Evolutionary conservation across 2,888 invertebrate genomes (phyloP), one percentile per base, ranked within the genome.

Genomic region (Caradrina kadenii): DNA sequence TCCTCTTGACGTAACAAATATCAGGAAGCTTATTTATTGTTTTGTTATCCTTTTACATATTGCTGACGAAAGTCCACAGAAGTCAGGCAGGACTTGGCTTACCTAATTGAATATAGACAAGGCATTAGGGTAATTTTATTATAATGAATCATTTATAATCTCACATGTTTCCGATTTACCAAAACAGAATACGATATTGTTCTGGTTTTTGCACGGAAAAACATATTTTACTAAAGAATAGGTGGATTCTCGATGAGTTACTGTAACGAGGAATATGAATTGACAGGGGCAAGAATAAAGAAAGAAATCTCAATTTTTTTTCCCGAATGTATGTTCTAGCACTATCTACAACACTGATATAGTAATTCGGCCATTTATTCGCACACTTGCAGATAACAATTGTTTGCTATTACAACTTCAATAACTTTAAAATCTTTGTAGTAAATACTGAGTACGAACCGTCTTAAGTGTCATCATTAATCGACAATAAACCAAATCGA

Each of bases 401-500:
- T 39, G 39, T 39, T 39, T 19, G 26, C 35, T 2, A 8, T 15
- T 26, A 3, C 45, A 50, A 11, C 7, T 31, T 15, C 10, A 15
- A 1, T 2, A 3, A 17, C 10, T 10, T 66, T 5, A 6, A 31
- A 45, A 21, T 6, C 11, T 19, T 71, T 45, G 19, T 17, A 8
- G 15, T 22, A 15, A 15, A 45, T 21, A 15, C 7, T 10, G 4
- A 7, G 2, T 39, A 19, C 4, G 6, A 15, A 13, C 5, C 45
- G 15, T 26, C 11, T 0, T 2, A 53, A 21, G 48, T 75, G 53
- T 48, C 13, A 60, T 11, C 1, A 73, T 64, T 52, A 62, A 73
- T 71, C 74, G 80, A 82, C 31, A 45, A 53, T 54, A 67, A 70
- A 55, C 21, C 8, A 70, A 71, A 85, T 90, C 89, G 89, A 87